Evolutionary conservation across 1,140 invertebrate species (phyloP).

Genomic region (Bemisia tabaci): DNA sequence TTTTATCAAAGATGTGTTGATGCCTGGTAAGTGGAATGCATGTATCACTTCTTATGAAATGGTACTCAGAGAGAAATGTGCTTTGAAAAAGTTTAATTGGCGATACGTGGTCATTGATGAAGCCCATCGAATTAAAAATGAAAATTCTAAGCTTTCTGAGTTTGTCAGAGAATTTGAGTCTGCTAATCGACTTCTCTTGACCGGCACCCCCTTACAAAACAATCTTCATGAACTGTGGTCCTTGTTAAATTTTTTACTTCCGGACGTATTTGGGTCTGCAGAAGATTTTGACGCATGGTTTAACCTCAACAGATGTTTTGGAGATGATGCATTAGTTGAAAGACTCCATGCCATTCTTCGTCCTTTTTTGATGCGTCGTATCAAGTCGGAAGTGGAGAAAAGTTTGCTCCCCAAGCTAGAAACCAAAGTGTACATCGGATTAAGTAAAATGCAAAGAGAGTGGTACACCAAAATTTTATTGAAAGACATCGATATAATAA

Average conservation of each 20-base stretch:
- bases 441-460: conserved; percentile 98
- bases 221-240: conserved; percentile 58
- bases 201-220: conserved; percentile 66
- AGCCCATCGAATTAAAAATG: conserved; percentile 56
- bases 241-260: conserved; percentile 53
- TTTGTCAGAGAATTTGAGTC: conserved; percentile 32
- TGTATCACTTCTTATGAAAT: conserved; percentile 43
- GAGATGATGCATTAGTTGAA: conserved; percentile 81
- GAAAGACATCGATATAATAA: conserved; percentile 98
- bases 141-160: conserved; percentile 37
- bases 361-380: conserved; percentile 86
- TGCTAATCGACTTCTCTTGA: conserved; percentile 44
- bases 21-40: neutral
- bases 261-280: conserved; percentile 49
- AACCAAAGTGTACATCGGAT: conserved; percentile 86
- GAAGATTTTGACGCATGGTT: conserved; percentile 91
- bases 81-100: conserved; percentile 37
- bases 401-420: conserved; percentile 94
- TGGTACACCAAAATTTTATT: conserved; percentile 83
- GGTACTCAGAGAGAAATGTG: conserved; percentile 33
- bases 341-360: conserved; percentile 88
- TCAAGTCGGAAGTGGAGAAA: conserved; percentile 98
- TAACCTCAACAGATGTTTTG: conserved; percentile 87
- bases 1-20: neutral
- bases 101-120: conserved; percentile 56